Base-by-base conservation (phyloP, 2,797 vertebrate species). In the Crossoptilon crossoptilon region DNA sequence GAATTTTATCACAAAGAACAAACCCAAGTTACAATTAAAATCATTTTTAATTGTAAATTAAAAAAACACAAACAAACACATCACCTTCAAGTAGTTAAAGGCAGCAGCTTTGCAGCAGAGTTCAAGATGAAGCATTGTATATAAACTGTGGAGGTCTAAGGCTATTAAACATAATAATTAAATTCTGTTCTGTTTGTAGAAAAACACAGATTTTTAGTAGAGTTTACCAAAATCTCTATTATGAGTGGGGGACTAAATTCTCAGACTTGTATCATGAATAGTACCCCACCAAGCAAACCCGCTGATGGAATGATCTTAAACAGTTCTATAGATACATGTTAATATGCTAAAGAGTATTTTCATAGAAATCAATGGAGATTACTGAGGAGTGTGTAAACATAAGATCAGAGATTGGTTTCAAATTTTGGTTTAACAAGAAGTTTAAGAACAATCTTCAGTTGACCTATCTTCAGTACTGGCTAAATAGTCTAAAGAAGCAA, bases 1-100 rank as follows among this genome's bases (percentile, higher is more conserved):
- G 91, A 91, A 64, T 94, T 88, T 95, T 82, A 31, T 86, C 82
- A 86, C 35, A 84, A 22, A 60, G 63, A 88, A 89, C 26, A 92
- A 59, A 85, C 11, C 33, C 22, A 11, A 88, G 15, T 37, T 85
- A 48, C 67, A 60, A 84, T 71, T 93, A 79, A 92, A 91, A 80
- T 76, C 19, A 56, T 87, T 93, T 95, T 82, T 85, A 94, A 90
- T 95, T 83, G 51, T 68, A 24, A 82, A 10, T 74, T 66, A 73
- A 72, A 88, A 85, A 87, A 82, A 37, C 51, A 75, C 60, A 17
- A 3, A 49, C 37, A 9, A 46, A 46, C n/a, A 23, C 16, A 21
- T 12, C 12, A 33, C 16, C n/a, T 80, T 91, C 29, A 67, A 43
- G 39, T 82, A 55, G 49, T 51, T 70, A 84, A 84, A 92, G 51